Evolutionary conservation across 2,888 invertebrate species (phyloP), one percentile per base, ranked within the genome.

Genomic region (Linyphia triangularis): DNA sequence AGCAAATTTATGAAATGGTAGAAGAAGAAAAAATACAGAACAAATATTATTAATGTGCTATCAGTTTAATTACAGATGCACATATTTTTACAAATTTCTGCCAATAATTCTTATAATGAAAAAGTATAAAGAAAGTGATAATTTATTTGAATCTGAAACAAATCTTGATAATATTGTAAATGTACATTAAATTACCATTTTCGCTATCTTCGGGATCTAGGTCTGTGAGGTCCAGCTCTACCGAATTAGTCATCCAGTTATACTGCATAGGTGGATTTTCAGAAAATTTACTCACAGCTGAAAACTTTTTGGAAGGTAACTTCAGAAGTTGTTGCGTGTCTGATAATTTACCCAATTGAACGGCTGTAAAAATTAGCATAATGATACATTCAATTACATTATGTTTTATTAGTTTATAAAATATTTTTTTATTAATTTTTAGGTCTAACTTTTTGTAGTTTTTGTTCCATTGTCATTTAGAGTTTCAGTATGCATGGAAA

Each of bases 171-270:
- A 1, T 40, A 9, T 40, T 10, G 6, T 6, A 40, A 40, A 6
- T 40, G 10, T 9, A 1, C 13, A n/a, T 7, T 5, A 1, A 30
- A 19, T 61, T 72, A 88, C 88, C 82, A 43, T 59, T 72, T 26
- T 65, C 61, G 22, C 7, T 61, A 70, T 77, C 69, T 24, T 43
- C 63, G 2, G 67, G 43, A 63, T 33, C 59, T 22, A 85, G 33
- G 22, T 78, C 22, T 6, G 59, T 78, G 19, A 89, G 22, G 70
- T 90, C 85, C 22, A 90, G 43, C 70, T 90, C 88, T 5, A 90
- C 84, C 19, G 85, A 85, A 28, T 88, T 89, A 9, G 85, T 90
- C 84, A 90, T 70, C 90, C 90, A 90, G 19, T 67, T 65, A 57
- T 73, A 75, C 19, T 86, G 90, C 7, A 84, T 28, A 40, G 28